Evolutionary conservation across 2,888 invertebrate genomes (phyloP), one percentile per base, ranked within the genome.

Genomic region (Dynastes grantii): DNA sequence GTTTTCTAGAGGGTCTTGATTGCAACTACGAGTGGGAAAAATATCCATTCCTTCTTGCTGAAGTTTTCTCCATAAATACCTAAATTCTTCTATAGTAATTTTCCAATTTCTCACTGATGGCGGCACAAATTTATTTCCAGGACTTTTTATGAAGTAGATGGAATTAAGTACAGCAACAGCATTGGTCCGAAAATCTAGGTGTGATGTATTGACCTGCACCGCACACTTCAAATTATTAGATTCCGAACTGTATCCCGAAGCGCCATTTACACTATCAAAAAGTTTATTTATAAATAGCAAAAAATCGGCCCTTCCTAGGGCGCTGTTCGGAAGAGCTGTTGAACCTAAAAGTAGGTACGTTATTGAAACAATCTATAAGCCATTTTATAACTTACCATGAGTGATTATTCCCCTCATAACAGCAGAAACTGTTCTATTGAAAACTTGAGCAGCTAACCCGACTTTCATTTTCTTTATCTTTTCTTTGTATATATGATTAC

Each of bases 391-490:
- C 51, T 13, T 51, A 51, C 51, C 51, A 51, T 51, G 51, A 13
- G 51, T 51, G 51, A 51, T 51, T 11, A 51, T 51, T 9, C 37
- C 61, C 45, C 40, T 22, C 32, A 76, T 32, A 11, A 45, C 58
- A 9, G 76, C 55, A n/a, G 76, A 76, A 8, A 76, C 76, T 37
- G 58, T 32, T 37, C 22, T 37, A 16, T 40, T 58, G 8, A 76
- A 63, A 16, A 76, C 63, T 63, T 76, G 76, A n/a, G 76, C 63
- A 16, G 76, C 76, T 16, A 76, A 5, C 6, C 16, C 45, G 4
- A 76, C 76, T 13, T 63, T 76, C 76, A 76, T 63, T 11, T 6
- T 61, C 27, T 76, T 76, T 49, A 76, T 76, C 9, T 76, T 61
- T 1, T 61, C 40, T 5, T 32, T 22, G n/a, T 37, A 40, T 16